Evolutionary conservation across 2,888 invertebrate species (phyloP).

Genomic region (Osedax fenrisi): DNA sequence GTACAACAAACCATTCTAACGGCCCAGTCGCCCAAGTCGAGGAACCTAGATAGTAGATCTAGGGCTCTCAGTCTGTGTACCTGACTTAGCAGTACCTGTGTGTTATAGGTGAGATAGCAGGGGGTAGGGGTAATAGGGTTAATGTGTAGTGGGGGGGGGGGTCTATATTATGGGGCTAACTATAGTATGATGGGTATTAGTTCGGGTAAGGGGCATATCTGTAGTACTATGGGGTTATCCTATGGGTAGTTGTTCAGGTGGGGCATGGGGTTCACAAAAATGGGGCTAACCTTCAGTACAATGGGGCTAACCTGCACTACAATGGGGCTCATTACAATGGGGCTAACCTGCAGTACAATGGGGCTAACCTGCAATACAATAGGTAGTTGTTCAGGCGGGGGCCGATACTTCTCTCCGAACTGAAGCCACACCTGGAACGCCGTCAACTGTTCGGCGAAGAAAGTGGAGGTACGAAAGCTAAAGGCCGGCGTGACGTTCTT

Average conservation of each 20-base stretch:
- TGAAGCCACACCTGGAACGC: constrained; percentile 87
- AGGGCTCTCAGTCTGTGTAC: constrained; percentile 85
- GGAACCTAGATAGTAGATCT: constrained; percentile 76
- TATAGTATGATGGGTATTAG: background rate
- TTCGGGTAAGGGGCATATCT: too few relatives aligned
- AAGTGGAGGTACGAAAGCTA: constrained; percentile 62
- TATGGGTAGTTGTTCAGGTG: too few relatives aligned
- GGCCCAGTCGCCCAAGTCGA: constrained; percentile 75
- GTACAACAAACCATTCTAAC: constrained; percentile 61
- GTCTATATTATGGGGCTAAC: background rate
- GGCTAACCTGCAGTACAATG: too few relatives aligned
- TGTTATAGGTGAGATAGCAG: background rate
- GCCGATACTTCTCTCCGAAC: constrained; percentile 62
- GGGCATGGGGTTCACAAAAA: too few relatives aligned
- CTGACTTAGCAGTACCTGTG: constrained; percentile 57
- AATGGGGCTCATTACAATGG: too few relatives aligned
- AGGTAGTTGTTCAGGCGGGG: constrained; percentile 85
- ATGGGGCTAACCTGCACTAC: too few relatives aligned
- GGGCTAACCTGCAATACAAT: constrained; percentile 90
- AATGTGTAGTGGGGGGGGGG: background rate
- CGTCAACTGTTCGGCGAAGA: constrained; percentile 92
- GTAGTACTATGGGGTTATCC: too few relatives aligned
- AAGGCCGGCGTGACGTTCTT: constrained; percentile 54
- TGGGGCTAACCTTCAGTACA: too few relatives aligned
- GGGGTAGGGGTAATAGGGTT: background rate